Percentiles rank a stretch among this genome's conserved stretches.
These are phyloP conservation scores for Tetramorium simillimum DNA, from an alignment of 1,140 invertebrate genomes.

Conservation along the genomic window DNA sequence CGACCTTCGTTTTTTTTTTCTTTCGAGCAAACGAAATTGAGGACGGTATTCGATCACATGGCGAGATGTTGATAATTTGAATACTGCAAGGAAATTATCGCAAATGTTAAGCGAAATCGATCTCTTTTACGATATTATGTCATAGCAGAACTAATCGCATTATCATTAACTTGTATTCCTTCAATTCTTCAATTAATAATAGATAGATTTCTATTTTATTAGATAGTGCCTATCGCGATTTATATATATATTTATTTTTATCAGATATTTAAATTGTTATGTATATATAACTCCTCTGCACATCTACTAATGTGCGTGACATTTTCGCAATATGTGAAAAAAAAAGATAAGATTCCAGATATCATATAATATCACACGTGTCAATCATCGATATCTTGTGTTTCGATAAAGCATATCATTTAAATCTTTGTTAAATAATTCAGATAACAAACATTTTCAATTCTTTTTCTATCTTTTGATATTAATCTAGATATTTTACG, in stretches of 20 bases:
- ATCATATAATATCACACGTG: not conserved
- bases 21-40: conserved; percentile 1
- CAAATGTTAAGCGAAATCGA: not conserved
- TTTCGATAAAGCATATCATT: not conserved
- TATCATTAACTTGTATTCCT: not conserved
- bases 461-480: conserved; percentile 8
- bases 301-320: no score
- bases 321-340: not conserved
- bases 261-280: not conserved
- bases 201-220: not conserved
- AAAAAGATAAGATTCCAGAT: not conserved
- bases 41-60: not conserved
- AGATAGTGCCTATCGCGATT: not conserved
- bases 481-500: not conserved
- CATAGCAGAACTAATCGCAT: not conserved
- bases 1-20: not conserved
- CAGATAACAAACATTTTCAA: not conserved
- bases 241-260: not conserved
- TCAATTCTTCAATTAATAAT: conserved; percentile 11
- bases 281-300: not conserved
- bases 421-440: not conserved
- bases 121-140: not conserved
- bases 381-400: not conserved
- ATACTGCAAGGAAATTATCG: not conserved
- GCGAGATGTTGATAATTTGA: not conserved